Base-by-base conservation (phyloP, 2,888 invertebrate genomes). In the Lepidocyrtinus sp. region DNA sequence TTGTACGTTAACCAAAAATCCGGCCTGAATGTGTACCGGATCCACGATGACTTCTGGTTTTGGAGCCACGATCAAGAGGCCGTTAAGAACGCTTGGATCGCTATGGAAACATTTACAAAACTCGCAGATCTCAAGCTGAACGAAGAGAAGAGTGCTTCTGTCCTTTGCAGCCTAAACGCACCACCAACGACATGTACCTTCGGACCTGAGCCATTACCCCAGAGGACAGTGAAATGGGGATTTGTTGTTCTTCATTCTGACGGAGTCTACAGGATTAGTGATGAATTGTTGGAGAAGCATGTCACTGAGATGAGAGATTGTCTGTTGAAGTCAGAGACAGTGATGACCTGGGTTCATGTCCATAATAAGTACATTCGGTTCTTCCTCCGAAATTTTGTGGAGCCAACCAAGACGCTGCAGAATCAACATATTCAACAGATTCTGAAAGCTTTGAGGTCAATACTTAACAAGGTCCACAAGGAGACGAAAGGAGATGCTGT, bases 31-130 rank as follows among this genome's bases (percentile, higher is more conserved):
- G 9, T 84, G 0, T 74, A 75, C 62, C 2, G 84, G 26, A 79
- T 84, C 19, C 75, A 71, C 59, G 84, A 84, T 50, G 83, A 84
- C 24, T 77, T 84, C 59, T 83, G 83, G 82, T 82, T 83, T 63
- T 84, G 84, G 84, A 50, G 65, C 45, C 61, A 77, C 25, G 9
- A 68, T 1, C n/a, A 27, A 1, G 76, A 73, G 15, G 46, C 68
- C 2, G 72, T 80, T 2, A 45, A 27, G 17, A 74, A 63, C 9
- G 85, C 85, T 9, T 85, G 85, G 85, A 46, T 46, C 2, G 73
- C 69, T 2, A 77, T 83, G 46, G 15, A 80, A 5, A 62, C 36
- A 1, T 85, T 50, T 69, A 67, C 67, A 0, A 63, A 70, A 55
- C 46, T 82, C 9, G 65, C 80, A 9, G 83, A 82, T 1, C 68